phyloP scores from a whole-genome alignment of 1,140 invertebrate genomes.

The Chionoecetes opilio region DNA sequence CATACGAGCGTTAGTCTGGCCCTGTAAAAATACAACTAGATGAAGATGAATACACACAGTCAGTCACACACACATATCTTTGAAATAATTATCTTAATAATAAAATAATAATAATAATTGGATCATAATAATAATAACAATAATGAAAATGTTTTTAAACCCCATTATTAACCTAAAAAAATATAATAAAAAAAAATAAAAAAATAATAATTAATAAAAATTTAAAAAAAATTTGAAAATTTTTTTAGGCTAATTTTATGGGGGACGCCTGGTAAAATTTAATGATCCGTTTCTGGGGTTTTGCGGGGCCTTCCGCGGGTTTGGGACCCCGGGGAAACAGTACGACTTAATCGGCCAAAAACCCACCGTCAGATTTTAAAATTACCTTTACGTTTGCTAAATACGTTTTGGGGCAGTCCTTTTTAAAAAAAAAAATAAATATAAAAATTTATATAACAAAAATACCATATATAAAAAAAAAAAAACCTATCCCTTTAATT shows the following conservation, averaged over 20 bases:
- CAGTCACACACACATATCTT: no score
- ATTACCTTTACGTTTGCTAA: background rate
- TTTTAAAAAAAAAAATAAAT: background rate
- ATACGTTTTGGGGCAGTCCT: background rate
- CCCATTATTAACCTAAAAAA: background rate
- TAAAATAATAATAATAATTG: background rate
- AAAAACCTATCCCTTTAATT: background rate
- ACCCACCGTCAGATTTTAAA: no score
- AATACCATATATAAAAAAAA: background rate
- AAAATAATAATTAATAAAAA: background rate
- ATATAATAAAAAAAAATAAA: background rate
- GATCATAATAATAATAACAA: no score
- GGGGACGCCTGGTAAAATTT: no score
- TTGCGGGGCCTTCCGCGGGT: no score
- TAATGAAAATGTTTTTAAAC: background rate
- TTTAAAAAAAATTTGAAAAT: background rate
- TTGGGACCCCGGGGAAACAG: no score
- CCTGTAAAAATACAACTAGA: no score
- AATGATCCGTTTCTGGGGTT: no score
- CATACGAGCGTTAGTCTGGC: no score
- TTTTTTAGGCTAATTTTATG: background rate
- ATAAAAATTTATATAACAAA: background rate
- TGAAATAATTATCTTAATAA: no score
- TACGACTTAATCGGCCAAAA: no score
- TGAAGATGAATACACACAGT: no score